Evolutionary conservation across 2,797 vertebrate genomes (phyloP), one percentile per base, ranked within the genome.

Genomic region (Cryptoprocta ferox): DNA sequence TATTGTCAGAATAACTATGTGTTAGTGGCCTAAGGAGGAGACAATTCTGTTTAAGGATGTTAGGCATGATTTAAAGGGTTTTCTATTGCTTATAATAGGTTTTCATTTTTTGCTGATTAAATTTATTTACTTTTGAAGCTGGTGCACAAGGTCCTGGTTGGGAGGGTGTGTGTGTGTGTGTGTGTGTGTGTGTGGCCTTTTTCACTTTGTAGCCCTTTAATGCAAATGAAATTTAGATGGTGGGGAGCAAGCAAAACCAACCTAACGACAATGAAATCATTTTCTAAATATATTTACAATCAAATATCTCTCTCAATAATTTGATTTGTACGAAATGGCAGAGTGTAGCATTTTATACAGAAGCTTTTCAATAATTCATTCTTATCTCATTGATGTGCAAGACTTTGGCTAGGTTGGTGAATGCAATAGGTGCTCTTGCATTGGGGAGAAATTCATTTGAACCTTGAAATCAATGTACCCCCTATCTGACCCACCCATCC

Each of bases 271-370:
- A 97, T 96, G 91, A 98, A 98, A 97, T 97, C 91, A 98, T 96
- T 97, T 96, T 98, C 97, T 95, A 97, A 98, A 98, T 97, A 97
- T 97, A 93, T 97, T 97, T 97, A 97, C 94, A 97, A 97, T 97
- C 96, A 98, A 98, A 98, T 98, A 98, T 97, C 66, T 95, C 85
- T 96, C 89, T 97, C 19, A 68, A 95, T 97, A 98, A 98, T 98
- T 98, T 97, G 97, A 97, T 98, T 98, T 98, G 95, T 98, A 98
- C 97, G 97, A 98, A 98, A 97, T 98, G 97, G 93, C 89, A 96
- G 91, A 97, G 97, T 94, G 76, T 94, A 97, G 97, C 94, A 91
- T 97, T 98, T 97, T 97, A 97, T 97, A 96, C 89, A 97, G 86
- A 96, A 98, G 89, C 96, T 94, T 97, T 97, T 97, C 91, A 98